Evolutionary conservation across 2,113 vertebrate genomes (phyloP).

Genomic region (Oncorhynchus keta): DNA sequence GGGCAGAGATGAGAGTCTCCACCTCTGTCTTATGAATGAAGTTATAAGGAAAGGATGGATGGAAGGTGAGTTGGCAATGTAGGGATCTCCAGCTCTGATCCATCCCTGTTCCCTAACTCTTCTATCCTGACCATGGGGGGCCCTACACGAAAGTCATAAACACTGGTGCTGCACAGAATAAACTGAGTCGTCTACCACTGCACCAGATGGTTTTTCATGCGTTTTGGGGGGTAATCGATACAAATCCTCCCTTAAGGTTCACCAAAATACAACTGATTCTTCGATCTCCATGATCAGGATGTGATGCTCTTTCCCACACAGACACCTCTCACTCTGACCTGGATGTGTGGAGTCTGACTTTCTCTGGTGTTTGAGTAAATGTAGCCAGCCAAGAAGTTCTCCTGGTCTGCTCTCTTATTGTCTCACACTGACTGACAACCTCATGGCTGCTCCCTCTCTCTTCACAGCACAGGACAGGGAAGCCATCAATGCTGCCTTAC

Average conservation of each 20-base stretch:
- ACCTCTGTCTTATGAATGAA: conserved; percentile 21
- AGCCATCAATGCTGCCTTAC: background rate
- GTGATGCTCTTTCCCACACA: too few relatives aligned
- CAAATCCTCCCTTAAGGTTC: too few relatives aligned
- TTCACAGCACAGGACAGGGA: background rate
- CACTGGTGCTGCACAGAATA: too few relatives aligned
- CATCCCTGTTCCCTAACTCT: conserved; percentile 6
- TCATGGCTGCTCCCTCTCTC: conserved; percentile 27
- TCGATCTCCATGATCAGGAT: too few relatives aligned
- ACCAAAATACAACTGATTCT: too few relatives aligned
- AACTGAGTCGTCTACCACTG: too few relatives aligned
- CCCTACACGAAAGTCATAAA: too few relatives aligned
- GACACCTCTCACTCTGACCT: too few relatives aligned
- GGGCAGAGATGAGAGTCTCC: conserved; percentile 19
- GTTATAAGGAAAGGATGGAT: background rate
- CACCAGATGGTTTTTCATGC: too few relatives aligned
- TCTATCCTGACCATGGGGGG: conserved; percentile 43
- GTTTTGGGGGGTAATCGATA: too few relatives aligned
- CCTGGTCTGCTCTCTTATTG: conserved; percentile 29
- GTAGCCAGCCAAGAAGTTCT: conserved; percentile 30
- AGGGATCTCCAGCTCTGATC: conserved; percentile 9
- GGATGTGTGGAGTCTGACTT: conserved; percentile 18
- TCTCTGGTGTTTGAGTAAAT: conserved; percentile 50
- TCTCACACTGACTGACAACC: conserved; percentile 31
- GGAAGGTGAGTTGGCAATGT: conserved; percentile 59